Conservation (phyloP, 2,888 invertebrate species). For the Drosophila prolongata region DNA sequence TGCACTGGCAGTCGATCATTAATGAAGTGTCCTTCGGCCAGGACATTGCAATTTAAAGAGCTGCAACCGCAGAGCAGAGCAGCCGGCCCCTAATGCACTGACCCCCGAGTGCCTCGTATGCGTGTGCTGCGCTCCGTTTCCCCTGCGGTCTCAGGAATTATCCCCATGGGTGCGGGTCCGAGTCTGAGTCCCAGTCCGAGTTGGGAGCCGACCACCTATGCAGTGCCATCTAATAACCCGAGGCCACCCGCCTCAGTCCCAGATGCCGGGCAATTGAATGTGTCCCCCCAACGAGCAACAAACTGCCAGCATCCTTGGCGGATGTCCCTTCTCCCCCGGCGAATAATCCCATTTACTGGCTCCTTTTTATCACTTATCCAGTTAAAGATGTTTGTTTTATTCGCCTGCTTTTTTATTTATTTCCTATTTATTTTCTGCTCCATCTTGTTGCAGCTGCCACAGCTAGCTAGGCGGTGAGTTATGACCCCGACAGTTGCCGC, state of each 20-base stretch:
- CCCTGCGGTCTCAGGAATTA: slow-evolving; percentile 27
- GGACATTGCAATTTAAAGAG: slow-evolving; percentile 24
- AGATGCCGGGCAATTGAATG: slow-evolving; percentile 19
- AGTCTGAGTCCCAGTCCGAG: background rate
- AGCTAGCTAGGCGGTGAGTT: slow-evolving; percentile 18
- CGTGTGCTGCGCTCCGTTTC: slow-evolving; percentile 8
- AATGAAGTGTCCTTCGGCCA: slow-evolving; percentile 63
- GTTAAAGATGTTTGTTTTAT: slow-evolving; percentile 68
- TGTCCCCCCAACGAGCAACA: background rate
- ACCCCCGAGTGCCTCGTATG: slow-evolving; percentile 13
- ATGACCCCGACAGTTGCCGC: slow-evolving; percentile 19
- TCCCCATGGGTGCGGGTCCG: slow-evolving; percentile 18
- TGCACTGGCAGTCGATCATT: slow-evolving; percentile 50
- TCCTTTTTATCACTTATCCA: slow-evolving; percentile 60
- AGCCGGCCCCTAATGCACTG: slow-evolving; percentile 5
- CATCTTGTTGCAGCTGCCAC: slow-evolving; percentile 35
- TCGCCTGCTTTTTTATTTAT: slow-evolving; percentile 26
- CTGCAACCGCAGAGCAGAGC: slow-evolving; percentile 6
- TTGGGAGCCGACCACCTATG: background rate
- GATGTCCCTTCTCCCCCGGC: background rate
- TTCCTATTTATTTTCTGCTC: slow-evolving; percentile 37
- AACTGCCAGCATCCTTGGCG: background rate
- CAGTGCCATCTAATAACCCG: slow-evolving; percentile 2
- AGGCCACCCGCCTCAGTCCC: background rate
- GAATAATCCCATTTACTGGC: slow-evolving; percentile 69